A percentile compares a stretch with the other conserved stretches of the same genome.
Evolutionary conservation across 2,797 vertebrate species (phyloP).

Genomic region (Dipus sagitta): DNA sequence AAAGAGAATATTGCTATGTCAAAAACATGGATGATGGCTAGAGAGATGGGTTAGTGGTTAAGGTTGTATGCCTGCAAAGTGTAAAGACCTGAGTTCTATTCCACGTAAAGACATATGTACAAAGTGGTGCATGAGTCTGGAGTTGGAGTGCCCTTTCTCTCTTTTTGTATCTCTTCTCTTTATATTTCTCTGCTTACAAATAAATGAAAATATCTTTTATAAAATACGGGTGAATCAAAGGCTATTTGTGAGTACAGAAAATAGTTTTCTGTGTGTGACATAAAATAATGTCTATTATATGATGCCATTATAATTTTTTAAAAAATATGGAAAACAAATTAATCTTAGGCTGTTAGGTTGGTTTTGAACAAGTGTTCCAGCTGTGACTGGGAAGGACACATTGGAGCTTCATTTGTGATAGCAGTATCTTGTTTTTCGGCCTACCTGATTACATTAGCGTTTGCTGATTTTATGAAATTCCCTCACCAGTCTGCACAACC

Average conservation of each 20-base stretch:
- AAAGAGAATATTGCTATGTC: background rate
- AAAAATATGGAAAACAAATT: background rate
- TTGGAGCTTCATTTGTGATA: background rate
- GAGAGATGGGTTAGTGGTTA: too few relatives aligned
- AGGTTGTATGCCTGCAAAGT: too few relatives aligned
- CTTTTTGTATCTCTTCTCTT: too few relatives aligned
- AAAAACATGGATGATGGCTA: background rate
- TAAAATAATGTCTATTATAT: background rate
- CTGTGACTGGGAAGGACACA: background rate
- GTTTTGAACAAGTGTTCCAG: background rate
- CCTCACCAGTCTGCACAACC: background rate
- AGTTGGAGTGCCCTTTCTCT: too few relatives aligned
- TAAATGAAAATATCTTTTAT: too few relatives aligned
- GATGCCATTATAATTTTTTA: conserved; percentile 7
- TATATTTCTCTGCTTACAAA: too few relatives aligned
- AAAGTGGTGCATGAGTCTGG: too few relatives aligned
- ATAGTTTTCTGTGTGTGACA: background rate
- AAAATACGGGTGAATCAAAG: background rate
- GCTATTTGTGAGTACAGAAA: conserved; percentile 16
- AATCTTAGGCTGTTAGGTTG: background rate
- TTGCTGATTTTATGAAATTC: background rate
- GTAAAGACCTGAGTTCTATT: too few relatives aligned
- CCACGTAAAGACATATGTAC: too few relatives aligned
- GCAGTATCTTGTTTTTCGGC: conserved; percentile 28
- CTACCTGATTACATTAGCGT: background rate